Conservation (phyloP, 2,888 invertebrate species). For the Tipula vernalis region DNA sequence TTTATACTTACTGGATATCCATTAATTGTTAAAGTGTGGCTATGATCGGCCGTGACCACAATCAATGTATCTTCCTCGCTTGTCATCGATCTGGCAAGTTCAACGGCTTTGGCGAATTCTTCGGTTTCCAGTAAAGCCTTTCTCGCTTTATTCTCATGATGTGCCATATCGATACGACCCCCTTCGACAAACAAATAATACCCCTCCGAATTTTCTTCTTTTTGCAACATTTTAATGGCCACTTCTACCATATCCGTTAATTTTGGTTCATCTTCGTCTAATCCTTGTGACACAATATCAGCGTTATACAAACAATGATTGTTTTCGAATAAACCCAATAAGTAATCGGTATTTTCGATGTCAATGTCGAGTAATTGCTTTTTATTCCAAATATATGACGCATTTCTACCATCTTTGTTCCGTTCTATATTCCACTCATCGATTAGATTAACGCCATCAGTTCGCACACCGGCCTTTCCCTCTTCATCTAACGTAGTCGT, state of each 20-base stretch:
- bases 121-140: conserved; percentile 66
- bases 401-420: conserved; percentile 27
- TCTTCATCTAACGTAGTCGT: conserved; percentile 36
- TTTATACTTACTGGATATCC: conserved; percentile 52
- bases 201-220: conserved; percentile 39
- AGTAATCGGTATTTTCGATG: conserved; percentile 38
- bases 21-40: conserved; percentile 60
- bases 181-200: conserved; percentile 58
- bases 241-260: conserved; percentile 51
- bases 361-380: conserved; percentile 26
- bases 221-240: conserved; percentile 48
- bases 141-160: conserved; percentile 51
- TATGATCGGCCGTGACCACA: conserved; percentile 69
- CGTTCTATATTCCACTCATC: conserved; percentile 42
- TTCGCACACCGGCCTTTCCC: conserved; percentile 32
- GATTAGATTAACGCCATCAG: conserved; percentile 47
- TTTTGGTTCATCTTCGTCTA: conserved; percentile 41
- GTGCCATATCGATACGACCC: conserved; percentile 38
- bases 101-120: conserved; percentile 58
- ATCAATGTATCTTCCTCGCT: conserved; percentile 58
- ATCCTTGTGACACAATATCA: conserved; percentile 37
- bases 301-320: conserved; percentile 47
- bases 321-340: conserved; percentile 42
- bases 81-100: conserved; percentile 47
- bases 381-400: conserved; percentile 29